Evolutionary conservation across 2,797 vertebrate species (phyloP).

Genomic region (Phataginus tricuspis): DNA sequence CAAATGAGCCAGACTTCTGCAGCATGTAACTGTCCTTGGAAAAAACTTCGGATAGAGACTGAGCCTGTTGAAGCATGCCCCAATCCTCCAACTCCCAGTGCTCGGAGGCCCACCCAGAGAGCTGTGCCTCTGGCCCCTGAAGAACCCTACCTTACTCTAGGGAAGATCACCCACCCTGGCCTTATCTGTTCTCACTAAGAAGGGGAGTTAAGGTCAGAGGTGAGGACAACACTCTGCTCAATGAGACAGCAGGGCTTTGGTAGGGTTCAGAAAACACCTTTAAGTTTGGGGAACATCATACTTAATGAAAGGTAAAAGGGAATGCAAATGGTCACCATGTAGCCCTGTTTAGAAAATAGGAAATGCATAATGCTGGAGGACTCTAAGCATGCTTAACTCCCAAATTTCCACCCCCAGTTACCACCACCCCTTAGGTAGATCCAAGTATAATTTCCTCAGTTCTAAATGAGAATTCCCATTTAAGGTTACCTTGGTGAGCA

Average conservation of each 20-base stretch:
- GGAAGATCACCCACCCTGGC: neutral
- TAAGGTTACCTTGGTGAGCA: neutral
- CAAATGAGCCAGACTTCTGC: conserved; percentile 54
- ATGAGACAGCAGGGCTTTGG: neutral
- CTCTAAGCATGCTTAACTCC: neutral
- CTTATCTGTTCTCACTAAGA: conserved; percentile 25
- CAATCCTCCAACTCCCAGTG: neutral
- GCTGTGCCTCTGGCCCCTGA: neutral
- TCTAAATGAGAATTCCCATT: conserved; percentile 38
- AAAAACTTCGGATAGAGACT: conserved; percentile 58
- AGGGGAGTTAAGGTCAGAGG: conserved; percentile 3
- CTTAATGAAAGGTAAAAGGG: neutral
- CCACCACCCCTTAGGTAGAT: neutral
- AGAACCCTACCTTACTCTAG: neutral
- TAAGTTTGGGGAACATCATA: neutral
- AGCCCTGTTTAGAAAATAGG: neutral
- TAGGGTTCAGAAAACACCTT: conserved; percentile 9
- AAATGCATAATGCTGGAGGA: neutral
- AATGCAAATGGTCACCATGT: neutral
- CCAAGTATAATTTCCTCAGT: neutral
- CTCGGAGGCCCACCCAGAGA: conserved; percentile 12
- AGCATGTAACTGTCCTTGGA: conserved; percentile 51
- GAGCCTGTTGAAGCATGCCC: conserved; percentile 13
- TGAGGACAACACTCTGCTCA: neutral
- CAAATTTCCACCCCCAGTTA: neutral